Evolutionary conservation across 2,113 vertebrate species (phyloP).

Genomic region (Monopterus albus): DNA sequence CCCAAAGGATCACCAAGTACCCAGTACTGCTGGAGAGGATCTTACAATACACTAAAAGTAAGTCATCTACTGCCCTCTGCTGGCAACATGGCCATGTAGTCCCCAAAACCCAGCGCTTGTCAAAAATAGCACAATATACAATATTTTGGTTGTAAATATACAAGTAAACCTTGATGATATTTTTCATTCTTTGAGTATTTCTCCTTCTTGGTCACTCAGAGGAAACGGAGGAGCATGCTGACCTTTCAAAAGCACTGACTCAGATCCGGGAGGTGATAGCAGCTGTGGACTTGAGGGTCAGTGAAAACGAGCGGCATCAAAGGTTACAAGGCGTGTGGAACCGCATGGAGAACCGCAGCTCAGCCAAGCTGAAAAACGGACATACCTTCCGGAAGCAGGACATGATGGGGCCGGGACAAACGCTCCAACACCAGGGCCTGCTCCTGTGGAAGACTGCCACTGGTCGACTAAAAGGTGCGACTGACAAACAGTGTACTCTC

Average conservation of each 20-base stretch:
- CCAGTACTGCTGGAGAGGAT: slow-evolving; percentile 96
- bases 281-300: slow-evolving; percentile 91
- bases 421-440: slow-evolving; percentile 88
- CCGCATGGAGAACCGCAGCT: slow-evolving; percentile 93
- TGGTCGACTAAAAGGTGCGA: slow-evolving; percentile 93
- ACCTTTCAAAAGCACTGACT: slow-evolving; percentile 86
- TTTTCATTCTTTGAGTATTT: not conserved
- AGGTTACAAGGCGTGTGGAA: slow-evolving; percentile 89
- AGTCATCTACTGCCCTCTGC: slow-evolving; percentile 65
- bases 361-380: slow-evolving; percentile 91
- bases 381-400: slow-evolving; percentile 92
- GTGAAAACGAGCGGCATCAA: slow-evolving; percentile 90
- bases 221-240: slow-evolving; percentile 87
- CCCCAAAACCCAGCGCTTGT: not conserved
- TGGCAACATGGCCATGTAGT: not conserved
- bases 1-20: slow-evolving; percentile 97
- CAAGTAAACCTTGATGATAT: not conserved
- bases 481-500: not conserved
- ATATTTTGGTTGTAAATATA: not conserved
- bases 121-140: not conserved
- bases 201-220: slow-evolving; percentile 73
- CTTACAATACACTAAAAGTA: slow-evolving; percentile 91
- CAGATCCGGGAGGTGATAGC: slow-evolving; percentile 90
- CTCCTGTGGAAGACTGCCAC: slow-evolving; percentile 97
- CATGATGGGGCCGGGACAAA: slow-evolving; percentile 84